Conservation (phyloP, 53 echinoderm and acorn worm species). For the Paelopatides confundens region DNA sequence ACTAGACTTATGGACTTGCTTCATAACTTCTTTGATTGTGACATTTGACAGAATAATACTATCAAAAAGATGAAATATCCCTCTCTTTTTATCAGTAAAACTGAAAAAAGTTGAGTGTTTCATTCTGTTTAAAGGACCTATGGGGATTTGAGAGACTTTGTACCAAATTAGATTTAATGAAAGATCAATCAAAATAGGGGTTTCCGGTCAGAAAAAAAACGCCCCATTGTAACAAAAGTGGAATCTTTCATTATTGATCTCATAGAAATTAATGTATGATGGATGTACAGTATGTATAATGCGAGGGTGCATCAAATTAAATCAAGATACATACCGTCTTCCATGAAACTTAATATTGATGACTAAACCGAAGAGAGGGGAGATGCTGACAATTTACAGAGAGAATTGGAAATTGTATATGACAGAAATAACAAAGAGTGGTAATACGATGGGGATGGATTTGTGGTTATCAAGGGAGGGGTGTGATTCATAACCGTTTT, state of each 20-base stretch:
- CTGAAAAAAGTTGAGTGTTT: background rate
- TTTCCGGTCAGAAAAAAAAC: too few relatives aligned
- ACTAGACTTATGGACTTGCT: too few relatives aligned
- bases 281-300: background rate
- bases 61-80: background rate
- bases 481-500: background rate
- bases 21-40: background rate
- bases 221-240: too few relatives aligned
- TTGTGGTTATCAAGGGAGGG: background rate
- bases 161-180: background rate
- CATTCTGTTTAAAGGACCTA: background rate
- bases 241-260: too few relatives aligned
- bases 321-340: background rate
- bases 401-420: background rate
- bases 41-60: background rate
- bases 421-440: background rate
- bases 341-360: conserved; percentile 26
- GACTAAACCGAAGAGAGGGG: background rate
- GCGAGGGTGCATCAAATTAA: background rate
- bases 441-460: background rate
- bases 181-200: background rate
- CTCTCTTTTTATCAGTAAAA: background rate
- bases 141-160: background rate
- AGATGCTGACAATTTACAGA: background rate
- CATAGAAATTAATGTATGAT: too few relatives aligned